These are phyloP conservation scores for Lucifuga dentata DNA, from an alignment of 2,113 vertebrate genomes.

Conservation along the genomic window DNA sequence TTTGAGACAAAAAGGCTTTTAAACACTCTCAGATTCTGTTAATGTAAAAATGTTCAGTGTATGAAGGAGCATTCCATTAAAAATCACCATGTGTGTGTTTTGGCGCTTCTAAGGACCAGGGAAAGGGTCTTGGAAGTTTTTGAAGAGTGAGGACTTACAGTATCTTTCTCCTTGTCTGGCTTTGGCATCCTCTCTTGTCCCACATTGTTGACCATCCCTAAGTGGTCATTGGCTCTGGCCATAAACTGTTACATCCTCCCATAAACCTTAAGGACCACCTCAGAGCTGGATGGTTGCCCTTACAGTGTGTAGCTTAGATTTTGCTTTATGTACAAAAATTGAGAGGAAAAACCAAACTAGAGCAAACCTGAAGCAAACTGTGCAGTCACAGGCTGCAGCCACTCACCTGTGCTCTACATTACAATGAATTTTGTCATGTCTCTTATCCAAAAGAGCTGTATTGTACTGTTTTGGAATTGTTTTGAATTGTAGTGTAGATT, in stretches of 20 bases:
- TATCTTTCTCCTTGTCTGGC: conserved; percentile 9
- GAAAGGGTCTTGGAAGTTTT: conserved; percentile 16
- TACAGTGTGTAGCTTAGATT: neutral
- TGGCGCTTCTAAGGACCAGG: conserved; percentile 3
- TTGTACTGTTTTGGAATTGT: too few species aligned
- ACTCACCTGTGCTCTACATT: too few species aligned
- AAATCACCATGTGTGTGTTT: conserved; percentile 2
- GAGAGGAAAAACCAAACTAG: neutral
- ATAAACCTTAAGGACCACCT: conserved; percentile 49
- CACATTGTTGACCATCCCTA: conserved; percentile 43
- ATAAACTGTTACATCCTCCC: conserved; percentile 55
- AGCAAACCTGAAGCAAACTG: too few species aligned
- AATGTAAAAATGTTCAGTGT: conserved; percentile 6
- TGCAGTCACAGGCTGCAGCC: neutral
- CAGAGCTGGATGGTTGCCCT: neutral
- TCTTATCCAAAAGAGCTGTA: too few species aligned
- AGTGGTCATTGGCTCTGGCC: conserved; percentile 41
- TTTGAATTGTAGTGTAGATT: too few species aligned
- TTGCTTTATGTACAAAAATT: neutral
- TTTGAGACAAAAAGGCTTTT: too few species aligned
- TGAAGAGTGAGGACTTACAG: conserved; percentile 23
- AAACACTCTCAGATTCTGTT: conserved; percentile 8
- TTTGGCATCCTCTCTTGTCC: conserved; percentile 23
- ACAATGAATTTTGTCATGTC: neutral
- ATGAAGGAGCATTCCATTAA: conserved; percentile 28